Base-by-base conservation (phyloP, 1,140 invertebrate genomes). In the Doryteuthis pealeii region DNA sequence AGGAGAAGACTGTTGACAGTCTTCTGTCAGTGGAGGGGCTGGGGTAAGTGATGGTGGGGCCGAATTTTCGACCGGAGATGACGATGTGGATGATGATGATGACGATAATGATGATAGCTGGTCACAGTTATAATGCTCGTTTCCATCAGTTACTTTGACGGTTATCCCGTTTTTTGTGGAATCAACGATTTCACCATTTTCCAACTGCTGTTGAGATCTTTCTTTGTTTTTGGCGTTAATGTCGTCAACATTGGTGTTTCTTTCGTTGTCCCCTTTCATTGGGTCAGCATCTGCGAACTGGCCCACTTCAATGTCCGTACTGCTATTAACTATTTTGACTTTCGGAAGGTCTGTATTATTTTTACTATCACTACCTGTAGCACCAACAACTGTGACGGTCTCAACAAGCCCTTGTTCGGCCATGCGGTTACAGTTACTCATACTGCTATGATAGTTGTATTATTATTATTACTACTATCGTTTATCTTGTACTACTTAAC, bases 401-500 rank as follows among this genome's bases (percentile, higher is more conserved):
- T 22, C 26, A 62, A 6, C 54, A 22, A 62, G 26, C 22, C 26
- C 26, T 6, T n/a, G 26, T 62, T 62, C 54, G 54, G 54, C 54
- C 54, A 62, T 62, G 54, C 54, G 54, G 54, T 62, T 62, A 28
- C 26, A 62, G 54, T 62, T 28, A 22, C 54, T 28, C 54, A 62
- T 62, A 1, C n/a, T n/a, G 26, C 18, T 62, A 6, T 5, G 18
- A 6, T 22, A 5, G 54, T 22, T 0, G 54, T 12, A n/a, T 4
- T 62, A 22, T 18, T 62, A 5, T 5, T 22, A 5, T 62, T 62
- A 0, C 6, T 28, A 62, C 10, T 62, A n/a, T n/a, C 22, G 12
- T 49, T 49, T 49, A 12, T 49, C 8, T 12, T 15, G 22, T 15
- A 1, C 0, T 22, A 15, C 45, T 49, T 22, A n/a, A 22, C 0